phyloP scores from a whole-genome alignment of 2,113 vertebrate species.

The Clarias batrachus region DNA sequence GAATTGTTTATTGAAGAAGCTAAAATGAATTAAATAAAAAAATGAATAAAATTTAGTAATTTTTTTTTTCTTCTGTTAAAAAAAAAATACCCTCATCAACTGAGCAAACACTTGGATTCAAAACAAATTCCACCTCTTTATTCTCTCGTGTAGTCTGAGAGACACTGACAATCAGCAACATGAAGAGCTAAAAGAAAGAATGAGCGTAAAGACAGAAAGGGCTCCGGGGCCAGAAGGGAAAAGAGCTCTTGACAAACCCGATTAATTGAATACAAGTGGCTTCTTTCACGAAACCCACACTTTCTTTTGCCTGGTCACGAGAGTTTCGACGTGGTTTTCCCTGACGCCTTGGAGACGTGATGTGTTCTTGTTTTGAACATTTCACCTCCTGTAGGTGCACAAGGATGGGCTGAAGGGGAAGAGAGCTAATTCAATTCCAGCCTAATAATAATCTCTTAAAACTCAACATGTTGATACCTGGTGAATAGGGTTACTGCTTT shows the following conservation, averaged over 20 bases:
- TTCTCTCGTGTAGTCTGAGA: neutral
- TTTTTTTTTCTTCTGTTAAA: neutral
- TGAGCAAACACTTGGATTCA: neutral
- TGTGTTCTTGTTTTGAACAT: neutral
- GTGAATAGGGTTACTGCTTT: neutral
- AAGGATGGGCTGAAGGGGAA: constrained; percentile 10
- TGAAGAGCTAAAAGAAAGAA: constrained; percentile 17
- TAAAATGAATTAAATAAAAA: neutral
- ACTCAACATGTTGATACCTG: neutral
- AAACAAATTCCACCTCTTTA: constrained; percentile 19
- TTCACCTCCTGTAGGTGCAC: neutral
- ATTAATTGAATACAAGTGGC: constrained; percentile 19
- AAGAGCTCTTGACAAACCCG: constrained; percentile 6
- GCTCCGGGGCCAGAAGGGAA: neutral
- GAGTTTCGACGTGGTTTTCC: neutral
- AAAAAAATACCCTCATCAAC: neutral
- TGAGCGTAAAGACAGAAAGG: neutral
- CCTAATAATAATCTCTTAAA: neutral
- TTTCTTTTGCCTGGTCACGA: neutral
- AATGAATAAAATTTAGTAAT: neutral
- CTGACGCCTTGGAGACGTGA: neutral
- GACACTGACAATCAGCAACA: constrained; percentile 10
- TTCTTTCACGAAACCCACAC: neutral
- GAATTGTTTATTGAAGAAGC: neutral
- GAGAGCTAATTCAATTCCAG: neutral